Percentiles rank a stretch among this genome's conserved stretches.
These are phyloP conservation scores for Pollenia amentaria DNA, from an alignment of 2,888 invertebrate species.

Conservation along the genomic window DNA sequence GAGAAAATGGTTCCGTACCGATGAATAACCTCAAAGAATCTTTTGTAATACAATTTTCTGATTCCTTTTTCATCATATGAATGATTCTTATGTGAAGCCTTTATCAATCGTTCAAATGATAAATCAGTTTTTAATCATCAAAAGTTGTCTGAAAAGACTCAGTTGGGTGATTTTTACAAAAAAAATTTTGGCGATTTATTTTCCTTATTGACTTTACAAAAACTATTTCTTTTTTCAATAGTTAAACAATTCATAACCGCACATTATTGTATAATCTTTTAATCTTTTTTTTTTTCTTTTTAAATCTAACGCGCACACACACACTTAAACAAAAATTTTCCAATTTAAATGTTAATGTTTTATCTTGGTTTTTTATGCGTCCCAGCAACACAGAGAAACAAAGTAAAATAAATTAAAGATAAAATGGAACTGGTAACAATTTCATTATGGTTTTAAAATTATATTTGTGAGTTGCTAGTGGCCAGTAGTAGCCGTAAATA, in stretches of 20 bases:
- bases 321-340: background rate
- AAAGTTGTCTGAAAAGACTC: too few relatives aligned
- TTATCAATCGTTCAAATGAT: too few relatives aligned
- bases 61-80: too few relatives aligned
- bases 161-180: too few relatives aligned
- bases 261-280: background rate
- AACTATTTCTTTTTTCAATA: background rate
- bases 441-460: slow-evolving; percentile 14
- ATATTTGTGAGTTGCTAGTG: too few relatives aligned
- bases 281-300: background rate
- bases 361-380: slow-evolving; percentile 19
- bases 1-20: too few relatives aligned
- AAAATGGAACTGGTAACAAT: background rate
- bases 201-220: background rate
- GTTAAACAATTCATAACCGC: background rate
- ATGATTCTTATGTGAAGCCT: too few relatives aligned
- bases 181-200: too few relatives aligned
- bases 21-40: too few relatives aligned
- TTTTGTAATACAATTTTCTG: too few relatives aligned
- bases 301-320: background rate
- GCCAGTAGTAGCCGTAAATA: background rate
- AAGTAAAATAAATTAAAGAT: slow-evolving; percentile 11
- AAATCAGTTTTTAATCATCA: too few relatives aligned
- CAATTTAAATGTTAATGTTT: slow-evolving; percentile 50
- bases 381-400: background rate